Evolutionary conservation across 2,888 invertebrate species (phyloP).

Genomic region (Xanthorhoe designata): DNA sequence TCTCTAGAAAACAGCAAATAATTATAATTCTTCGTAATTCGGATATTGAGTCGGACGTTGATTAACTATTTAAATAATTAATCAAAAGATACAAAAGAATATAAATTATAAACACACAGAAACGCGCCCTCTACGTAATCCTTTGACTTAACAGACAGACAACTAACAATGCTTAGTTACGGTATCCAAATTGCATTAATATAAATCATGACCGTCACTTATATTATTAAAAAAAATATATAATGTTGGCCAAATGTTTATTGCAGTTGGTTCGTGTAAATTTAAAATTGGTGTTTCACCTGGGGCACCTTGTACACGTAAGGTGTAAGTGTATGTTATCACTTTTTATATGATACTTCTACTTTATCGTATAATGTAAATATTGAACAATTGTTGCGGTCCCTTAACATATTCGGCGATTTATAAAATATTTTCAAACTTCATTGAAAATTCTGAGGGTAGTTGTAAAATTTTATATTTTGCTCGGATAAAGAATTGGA

Average conservation of each 20-base stretch:
- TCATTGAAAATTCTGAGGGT: slow-evolving; percentile 6
- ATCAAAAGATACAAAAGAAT: no score
- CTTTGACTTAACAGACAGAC: no score
- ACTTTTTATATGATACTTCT: slow-evolving; percentile 36
- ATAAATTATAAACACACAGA: no score
- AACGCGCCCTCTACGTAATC: no score
- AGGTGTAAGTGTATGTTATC: slow-evolving; percentile 44
- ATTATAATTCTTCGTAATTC: no score
- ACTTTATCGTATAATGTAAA: slow-evolving; percentile 31
- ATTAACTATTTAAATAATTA: no score
- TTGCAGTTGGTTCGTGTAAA: not conserved
- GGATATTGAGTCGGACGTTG: no score
- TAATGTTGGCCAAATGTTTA: not conserved
- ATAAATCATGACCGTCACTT: no score
- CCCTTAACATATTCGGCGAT: slow-evolving; percentile 14
- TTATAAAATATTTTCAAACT: slow-evolving; percentile 16
- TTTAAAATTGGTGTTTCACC: not conserved
- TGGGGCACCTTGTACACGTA: slow-evolving; percentile 21
- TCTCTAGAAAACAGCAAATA: no score
- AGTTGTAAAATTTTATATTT: slow-evolving; percentile 14
- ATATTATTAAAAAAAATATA: no score
- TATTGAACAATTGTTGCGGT: slow-evolving; percentile 19
- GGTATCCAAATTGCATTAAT: no score
- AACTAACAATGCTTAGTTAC: no score
- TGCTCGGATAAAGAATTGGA: slow-evolving; percentile 1